Conservation (phyloP, 2,113 vertebrate species). For the Pelecanoides urinatrix region DNA sequence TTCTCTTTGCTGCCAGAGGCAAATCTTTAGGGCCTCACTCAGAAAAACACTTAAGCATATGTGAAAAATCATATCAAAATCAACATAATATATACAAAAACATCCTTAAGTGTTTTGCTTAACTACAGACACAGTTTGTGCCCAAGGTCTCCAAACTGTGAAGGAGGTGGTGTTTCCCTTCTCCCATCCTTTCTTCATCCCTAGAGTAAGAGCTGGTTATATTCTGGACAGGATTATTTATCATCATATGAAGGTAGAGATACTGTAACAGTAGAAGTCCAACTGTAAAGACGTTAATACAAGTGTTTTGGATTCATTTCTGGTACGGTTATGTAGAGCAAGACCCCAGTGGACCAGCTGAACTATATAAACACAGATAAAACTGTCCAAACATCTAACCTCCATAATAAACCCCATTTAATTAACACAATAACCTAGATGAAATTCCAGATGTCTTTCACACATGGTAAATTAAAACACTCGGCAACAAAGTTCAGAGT, state of each 20-base stretch:
- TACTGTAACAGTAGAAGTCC: neutral
- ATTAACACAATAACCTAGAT: neutral
- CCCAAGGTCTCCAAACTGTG: neutral
- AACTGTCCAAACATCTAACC: neutral
- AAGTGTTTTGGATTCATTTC: neutral
- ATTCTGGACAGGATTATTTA: neutral
- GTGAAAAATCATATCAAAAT: neutral
- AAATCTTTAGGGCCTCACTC: neutral
- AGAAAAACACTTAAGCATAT: neutral
- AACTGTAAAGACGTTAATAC: neutral
- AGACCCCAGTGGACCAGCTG: neutral
- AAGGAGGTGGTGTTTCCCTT: neutral
- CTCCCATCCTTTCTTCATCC: neutral
- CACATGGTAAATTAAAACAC: neutral
- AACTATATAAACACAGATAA: neutral
- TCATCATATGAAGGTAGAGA: neutral
- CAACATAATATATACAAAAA: neutral
- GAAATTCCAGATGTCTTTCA: slow-evolving; percentile 4
- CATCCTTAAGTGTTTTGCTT: neutral
- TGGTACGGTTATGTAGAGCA: neutral
- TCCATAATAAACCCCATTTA: neutral
- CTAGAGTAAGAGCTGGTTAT: neutral
- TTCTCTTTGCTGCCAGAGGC: neutral
- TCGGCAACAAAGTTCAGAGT: neutral
- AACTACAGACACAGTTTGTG: neutral